Percentiles rank a stretch among this genome's conserved stretches.
phyloP scores from a whole-genome alignment of 2,797 vertebrate genomes.

The Sebastiscus albofasciatus region DNA sequence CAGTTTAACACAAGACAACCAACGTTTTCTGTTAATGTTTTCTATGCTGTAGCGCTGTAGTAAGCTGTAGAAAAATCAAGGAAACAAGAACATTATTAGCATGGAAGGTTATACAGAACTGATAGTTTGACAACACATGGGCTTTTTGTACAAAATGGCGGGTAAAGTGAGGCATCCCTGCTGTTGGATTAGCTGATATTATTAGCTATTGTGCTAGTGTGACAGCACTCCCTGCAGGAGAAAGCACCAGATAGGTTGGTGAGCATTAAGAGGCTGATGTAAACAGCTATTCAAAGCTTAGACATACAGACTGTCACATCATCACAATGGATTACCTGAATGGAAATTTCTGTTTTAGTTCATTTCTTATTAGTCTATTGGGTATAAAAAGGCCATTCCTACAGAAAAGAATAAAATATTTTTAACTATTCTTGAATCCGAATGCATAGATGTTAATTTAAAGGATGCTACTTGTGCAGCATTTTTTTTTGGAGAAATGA shows the following conservation, averaged over 20 bases:
- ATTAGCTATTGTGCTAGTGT: slow-evolving; percentile 52
- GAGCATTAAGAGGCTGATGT: slow-evolving; percentile 13
- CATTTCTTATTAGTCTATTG: slow-evolving; percentile 17
- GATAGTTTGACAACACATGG: slow-evolving; percentile 37
- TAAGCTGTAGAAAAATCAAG: slow-evolving; percentile 63
- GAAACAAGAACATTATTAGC: slow-evolving; percentile 55
- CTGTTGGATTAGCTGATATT: slow-evolving; percentile 53
- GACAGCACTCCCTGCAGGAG: slow-evolving; percentile 72
- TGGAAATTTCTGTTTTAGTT: slow-evolving; percentile 21
- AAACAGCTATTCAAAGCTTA: slow-evolving; percentile 25
- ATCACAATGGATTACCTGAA: slow-evolving; percentile 45
- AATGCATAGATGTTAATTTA: slow-evolving; percentile 74
- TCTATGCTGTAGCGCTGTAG: slow-evolving; percentile 43
- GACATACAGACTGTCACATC: slow-evolving; percentile 45
- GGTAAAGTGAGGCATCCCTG: slow-evolving; percentile 59
- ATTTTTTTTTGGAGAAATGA: slow-evolving; percentile 34
- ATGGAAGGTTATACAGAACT: slow-evolving; percentile 51
- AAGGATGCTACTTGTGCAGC: slow-evolving; percentile 59
- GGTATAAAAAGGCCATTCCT: slow-evolving; percentile 50
- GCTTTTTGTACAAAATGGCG: slow-evolving; percentile 63
- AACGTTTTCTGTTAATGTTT: slow-evolving; percentile 56
- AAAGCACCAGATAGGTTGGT: slow-evolving; percentile 45
- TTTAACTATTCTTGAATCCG: slow-evolving; percentile 49
- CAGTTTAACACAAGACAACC: slow-evolving; percentile 67
- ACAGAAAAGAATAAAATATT: not conserved